phyloP scores from a whole-genome alignment of 2,797 vertebrate genomes.

The Microctenopoma lineatum region DNA sequence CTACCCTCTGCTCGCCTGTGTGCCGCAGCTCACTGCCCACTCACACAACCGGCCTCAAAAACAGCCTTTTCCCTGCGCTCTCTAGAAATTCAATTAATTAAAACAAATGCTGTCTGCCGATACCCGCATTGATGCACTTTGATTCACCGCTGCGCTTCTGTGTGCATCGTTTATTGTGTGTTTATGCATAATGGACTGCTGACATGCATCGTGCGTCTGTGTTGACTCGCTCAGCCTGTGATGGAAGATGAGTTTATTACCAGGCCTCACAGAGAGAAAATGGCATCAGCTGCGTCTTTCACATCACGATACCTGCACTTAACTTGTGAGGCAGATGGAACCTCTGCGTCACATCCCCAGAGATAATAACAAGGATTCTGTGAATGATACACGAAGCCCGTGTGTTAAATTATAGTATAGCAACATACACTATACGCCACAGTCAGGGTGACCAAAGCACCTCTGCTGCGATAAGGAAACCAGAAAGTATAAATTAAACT shows the following conservation, averaged over 20 bases:
- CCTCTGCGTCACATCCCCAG: not conserved
- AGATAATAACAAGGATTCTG: not conserved
- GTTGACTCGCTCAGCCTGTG: not conserved
- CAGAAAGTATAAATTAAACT: not conserved
- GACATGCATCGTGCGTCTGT: constrained; percentile 4
- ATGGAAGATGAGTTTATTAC: not conserved
- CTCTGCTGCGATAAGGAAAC: not conserved
- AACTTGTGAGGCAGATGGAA: not conserved
- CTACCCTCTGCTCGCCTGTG: not conserved
- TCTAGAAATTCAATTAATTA: constrained; percentile 29
- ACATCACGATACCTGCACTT: not conserved
- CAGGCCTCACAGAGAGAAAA: not conserved
- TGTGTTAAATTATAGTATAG: not conserved
- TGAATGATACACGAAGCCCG: not conserved
- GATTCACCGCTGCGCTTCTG: constrained; percentile 3
- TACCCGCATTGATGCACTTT: not conserved
- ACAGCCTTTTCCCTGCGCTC: constrained; percentile 2
- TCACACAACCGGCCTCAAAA: constrained; percentile 15
- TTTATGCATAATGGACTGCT: constrained; percentile 11
- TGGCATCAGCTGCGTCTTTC: not conserved
- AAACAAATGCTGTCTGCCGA: constrained; percentile 1
- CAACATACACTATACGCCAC: not conserved
- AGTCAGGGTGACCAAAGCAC: not conserved
- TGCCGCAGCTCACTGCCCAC: constrained; percentile 4
- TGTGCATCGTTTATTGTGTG: constrained; percentile 3